Evolutionary conservation across 2,113 vertebrate species (phyloP), one percentile per base, ranked within the genome.

Genomic region (Paralichthys olivaceus): DNA sequence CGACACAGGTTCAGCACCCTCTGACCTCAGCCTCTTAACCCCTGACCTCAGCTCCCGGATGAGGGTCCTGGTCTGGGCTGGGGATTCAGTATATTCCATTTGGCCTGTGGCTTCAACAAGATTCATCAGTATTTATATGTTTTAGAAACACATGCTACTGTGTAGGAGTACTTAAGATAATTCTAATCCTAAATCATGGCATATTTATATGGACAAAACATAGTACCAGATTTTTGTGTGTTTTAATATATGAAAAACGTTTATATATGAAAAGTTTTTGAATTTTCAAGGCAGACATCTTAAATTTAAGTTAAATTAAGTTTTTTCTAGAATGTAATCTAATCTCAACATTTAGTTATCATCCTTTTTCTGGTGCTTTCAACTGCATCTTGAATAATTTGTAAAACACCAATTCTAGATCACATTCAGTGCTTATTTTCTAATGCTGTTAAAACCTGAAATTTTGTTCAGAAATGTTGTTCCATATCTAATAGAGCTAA

Each of bases 11-110:
- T 81, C 71, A 74, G 77, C 80, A 72, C 94, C 90, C 89, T 90
- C 91, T 88, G 95, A 94, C 94, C 94, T 94, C 89, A 90, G 91
- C 87, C 94, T 90, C 87, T 93, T 92, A 94, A 92, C 93, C 95
- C 90, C 91, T 96, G 93, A 95, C 95, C 94, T 75, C 81, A 53
- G 72, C 61, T 62, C 69, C 40, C 14, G 55, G 43, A 37, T 85
- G 69, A 86, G 70, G 45, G 53, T 73, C 56, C 55, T 49, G 26
- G 23, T 72, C 40, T 53, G 45, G 45, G 45, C 45, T 17, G 28
- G 20, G 29, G 43, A 74, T 67, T 73, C 23, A 20, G 8, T 63
- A 72, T 54, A 65, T 85, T 76, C 85, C 23, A 26, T 40, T 63
- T 69, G 4, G 25, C 32, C 51, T 74, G 14, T 19, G 65, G 13